phyloP scores from a whole-genome alignment of 1,140 invertebrate species.

The Phenacoccus solenopsis region DNA sequence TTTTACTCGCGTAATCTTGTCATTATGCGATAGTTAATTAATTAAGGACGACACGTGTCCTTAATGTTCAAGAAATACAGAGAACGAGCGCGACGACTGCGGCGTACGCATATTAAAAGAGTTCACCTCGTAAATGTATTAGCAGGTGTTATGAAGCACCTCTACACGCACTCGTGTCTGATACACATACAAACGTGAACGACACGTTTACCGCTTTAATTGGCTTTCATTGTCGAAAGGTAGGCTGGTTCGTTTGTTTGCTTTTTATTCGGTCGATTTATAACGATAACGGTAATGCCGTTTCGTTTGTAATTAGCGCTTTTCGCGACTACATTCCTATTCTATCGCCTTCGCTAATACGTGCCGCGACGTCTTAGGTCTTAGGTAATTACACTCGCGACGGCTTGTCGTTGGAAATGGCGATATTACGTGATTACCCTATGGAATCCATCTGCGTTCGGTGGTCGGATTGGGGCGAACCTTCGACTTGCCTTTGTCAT shows the following conservation, averaged over 20 bases:
- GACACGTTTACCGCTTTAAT: slow-evolving; percentile 8
- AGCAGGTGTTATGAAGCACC: slow-evolving; percentile 13
- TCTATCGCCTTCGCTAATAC: no score
- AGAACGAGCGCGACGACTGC: background rate
- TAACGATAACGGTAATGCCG: background rate
- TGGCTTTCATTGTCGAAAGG: slow-evolving; percentile 10
- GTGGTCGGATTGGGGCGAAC: no score
- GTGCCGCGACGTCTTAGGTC: no score
- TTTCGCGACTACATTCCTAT: no score
- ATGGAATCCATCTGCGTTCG: no score
- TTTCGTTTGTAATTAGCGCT: no score
- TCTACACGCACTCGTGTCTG: background rate
- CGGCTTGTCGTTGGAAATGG: no score
- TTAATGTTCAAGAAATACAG: background rate
- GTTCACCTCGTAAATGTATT: slow-evolving; percentile 16
- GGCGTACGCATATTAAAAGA: slow-evolving; percentile 10
- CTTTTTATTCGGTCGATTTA: background rate
- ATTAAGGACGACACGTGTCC: slow-evolving; percentile 9
- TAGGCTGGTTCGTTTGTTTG: background rate
- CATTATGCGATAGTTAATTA: slow-evolving; percentile 6
- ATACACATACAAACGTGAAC: background rate
- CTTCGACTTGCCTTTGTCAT: no score
- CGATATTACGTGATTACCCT: no score
- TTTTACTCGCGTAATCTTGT: background rate
- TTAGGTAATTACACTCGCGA: no score